Evolutionary conservation across 2,888 invertebrate species (phyloP).

Genomic region (Selenia dentaria): DNA sequence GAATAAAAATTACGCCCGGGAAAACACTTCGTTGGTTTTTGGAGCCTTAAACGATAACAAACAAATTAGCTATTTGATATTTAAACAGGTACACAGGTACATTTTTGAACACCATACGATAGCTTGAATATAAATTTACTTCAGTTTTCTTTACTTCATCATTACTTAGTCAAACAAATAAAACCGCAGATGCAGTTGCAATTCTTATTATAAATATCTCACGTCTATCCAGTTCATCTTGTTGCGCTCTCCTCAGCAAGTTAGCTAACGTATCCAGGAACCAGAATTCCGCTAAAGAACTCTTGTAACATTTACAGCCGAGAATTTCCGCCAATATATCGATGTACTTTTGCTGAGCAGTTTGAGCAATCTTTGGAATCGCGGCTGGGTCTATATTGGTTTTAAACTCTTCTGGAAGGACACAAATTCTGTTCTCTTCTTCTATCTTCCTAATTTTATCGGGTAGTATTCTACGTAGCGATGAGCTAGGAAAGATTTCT

Average conservation of each 20-base stretch:
- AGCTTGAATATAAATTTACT: too few species aligned
- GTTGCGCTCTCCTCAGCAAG: constrained; percentile 68
- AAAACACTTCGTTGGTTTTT: too few species aligned
- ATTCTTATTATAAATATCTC: constrained; percentile 33
- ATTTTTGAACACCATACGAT: too few species aligned
- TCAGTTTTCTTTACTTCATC: too few species aligned
- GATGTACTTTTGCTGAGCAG: constrained; percentile 63
- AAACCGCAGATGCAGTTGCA: too few species aligned
- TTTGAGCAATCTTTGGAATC: constrained; percentile 63
- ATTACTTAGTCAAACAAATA: too few species aligned
- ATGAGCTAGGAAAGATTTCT: constrained; percentile 63
- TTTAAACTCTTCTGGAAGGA: constrained; percentile 62
- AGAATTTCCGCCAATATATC: constrained; percentile 65
- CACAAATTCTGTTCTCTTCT: constrained; percentile 61
- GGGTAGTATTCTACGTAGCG: constrained; percentile 58
- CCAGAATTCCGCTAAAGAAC: constrained; percentile 78
- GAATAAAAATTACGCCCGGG: too few species aligned
- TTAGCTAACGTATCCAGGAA: constrained; percentile 78
- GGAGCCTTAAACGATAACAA: too few species aligned
- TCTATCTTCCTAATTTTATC: constrained; percentile 57
- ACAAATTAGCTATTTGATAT: too few species aligned
- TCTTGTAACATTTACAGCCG: constrained; percentile 64
- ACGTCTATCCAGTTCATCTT: constrained; percentile 60
- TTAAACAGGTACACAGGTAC: too few species aligned
- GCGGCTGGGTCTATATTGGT: constrained; percentile 54